A percentile compares a stretch with the other conserved stretches of the same genome.
phyloP scores from a whole-genome alignment of 2,888 invertebrate species.

The Xanthorhoe spadicearia region DNA sequence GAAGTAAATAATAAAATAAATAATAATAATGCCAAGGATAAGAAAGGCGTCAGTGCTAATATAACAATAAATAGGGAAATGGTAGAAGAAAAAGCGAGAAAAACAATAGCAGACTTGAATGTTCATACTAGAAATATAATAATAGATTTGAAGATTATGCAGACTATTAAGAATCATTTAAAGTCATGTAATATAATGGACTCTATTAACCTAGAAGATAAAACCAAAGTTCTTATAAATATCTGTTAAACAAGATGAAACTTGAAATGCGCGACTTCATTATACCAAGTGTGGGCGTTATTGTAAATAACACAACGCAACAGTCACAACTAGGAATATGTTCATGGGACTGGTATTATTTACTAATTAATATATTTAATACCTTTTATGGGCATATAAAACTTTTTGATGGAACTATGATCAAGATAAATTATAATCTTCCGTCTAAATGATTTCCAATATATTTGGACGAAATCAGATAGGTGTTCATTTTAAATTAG shows the following conservation, averaged over 20 bases:
- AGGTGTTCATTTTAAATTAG: slow-evolving; percentile 6
- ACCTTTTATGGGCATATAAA: slow-evolving; percentile 54
- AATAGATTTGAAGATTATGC: not conserved
- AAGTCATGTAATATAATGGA: too few relatives aligned
- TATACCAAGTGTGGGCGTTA: slow-evolving; percentile 49
- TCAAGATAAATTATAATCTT: slow-evolving; percentile 54
- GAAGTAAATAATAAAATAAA: too few relatives aligned
- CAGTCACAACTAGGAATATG: slow-evolving; percentile 53
- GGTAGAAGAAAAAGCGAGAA: too few relatives aligned
- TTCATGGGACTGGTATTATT: slow-evolving; percentile 51
- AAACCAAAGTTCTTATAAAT: not conserved
- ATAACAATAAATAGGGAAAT: too few relatives aligned
- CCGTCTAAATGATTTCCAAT: slow-evolving; percentile 46
- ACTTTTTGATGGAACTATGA: slow-evolving; percentile 50
- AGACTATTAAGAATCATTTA: not conserved
- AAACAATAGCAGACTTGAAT: too few relatives aligned
- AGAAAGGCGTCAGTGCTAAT: too few relatives aligned
- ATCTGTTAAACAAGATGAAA: not conserved
- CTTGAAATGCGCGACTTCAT: not conserved
- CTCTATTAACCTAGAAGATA: not conserved
- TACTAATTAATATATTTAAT: slow-evolving; percentile 55
- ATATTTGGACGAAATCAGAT: slow-evolving; percentile 53
- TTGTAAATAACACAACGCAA: slow-evolving; percentile 43
- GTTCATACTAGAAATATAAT: not conserved
- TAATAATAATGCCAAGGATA: too few relatives aligned